Evolutionary conservation across 2,888 invertebrate genomes (phyloP), one percentile per base, ranked within the genome.

Genomic region (Dicranocentrus wangi): DNA sequence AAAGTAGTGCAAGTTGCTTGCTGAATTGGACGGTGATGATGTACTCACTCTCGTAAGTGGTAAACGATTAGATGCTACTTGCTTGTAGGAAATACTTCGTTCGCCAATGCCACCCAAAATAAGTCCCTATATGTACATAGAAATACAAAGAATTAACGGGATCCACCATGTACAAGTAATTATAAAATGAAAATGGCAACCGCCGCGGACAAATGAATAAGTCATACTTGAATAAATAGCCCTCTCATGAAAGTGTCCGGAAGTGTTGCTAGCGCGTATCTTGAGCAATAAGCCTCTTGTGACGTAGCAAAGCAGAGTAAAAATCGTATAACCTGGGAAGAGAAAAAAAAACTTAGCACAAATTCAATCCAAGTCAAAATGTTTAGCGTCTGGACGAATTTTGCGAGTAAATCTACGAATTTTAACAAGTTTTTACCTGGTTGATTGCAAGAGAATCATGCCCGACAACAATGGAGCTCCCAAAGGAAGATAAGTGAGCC

Each of bases 231-330:
- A 39, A 87, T 78, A 72, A 72, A 86, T 27, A 87, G 61, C n/a
- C 86, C 86, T 73, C 86, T 87, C 86, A 87, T 86, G 32, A 85
- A 87, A 17, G 86, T 87, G 51, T 87, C 86, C 13, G 85, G 87
- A 3, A 87, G 63, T 13, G 84, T 82, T 27, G 86, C 82, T 32
- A 85, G 70, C 7, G 85, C 76, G 70, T 85, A 87, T 43, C 84
- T 73, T 7, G 87, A 87, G 61, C 87, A 87, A 60, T 83, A 87
- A 2, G 84, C 81, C 81, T 87, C 87, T 75, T 85, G 82, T 10
- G 66, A 78, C 2, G 82, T 85, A 7, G 82, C 72, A 70, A 87
- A 87, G 55, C 86, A 87, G 13, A 87, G 73, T 15, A 87, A 65
- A 80, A 87, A 87, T 32, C 85, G 79, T 42, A 87, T 87, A 47